A percentile compares a stretch with the other conserved stretches of the same genome.
Evolutionary conservation across 30 jellyfish, hydroid and myxozoan genomes (phyloP).

Genomic region (Phacellophora camtschatica): DNA sequence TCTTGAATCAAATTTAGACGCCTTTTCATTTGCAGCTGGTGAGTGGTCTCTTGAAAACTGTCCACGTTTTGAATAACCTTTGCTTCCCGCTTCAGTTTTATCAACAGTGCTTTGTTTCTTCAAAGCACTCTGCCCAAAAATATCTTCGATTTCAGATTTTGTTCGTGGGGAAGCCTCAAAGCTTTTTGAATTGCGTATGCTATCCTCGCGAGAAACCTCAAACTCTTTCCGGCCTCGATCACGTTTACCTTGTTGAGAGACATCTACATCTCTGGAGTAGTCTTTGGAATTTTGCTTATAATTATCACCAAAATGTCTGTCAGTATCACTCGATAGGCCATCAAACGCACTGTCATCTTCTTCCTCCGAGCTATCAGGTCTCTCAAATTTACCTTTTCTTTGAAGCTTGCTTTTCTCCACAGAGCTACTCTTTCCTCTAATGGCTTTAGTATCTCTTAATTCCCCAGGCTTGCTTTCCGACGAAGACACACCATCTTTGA

Average conservation of each 20-base stretch:
- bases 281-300: background rate
- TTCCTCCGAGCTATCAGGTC: background rate
- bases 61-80: background rate
- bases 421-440: background rate
- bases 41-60: background rate
- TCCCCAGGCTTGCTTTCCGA: background rate
- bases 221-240: too few species aligned
- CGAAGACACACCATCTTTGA: too few species aligned
- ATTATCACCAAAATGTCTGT: background rate
- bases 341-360: constrained; percentile 11
- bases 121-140: constrained; percentile 6
- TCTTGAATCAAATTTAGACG: background rate
- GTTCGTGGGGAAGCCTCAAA: constrained; percentile 15
- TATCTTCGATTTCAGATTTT: constrained; percentile 16
- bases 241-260: too few species aligned
- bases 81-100: background rate
- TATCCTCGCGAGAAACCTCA: too few species aligned
- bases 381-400: background rate
- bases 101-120: background rate
- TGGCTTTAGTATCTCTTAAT: background rate
- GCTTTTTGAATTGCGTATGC: background rate
- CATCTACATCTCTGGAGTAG: too few species aligned
- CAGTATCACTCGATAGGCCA: background rate
- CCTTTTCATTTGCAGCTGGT: background rate
- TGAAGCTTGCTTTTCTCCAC: constrained; percentile 5